These are phyloP conservation scores for Benitochromis conjunctus DNA, from an alignment of 2,113 vertebrate genomes.

Conservation along the genomic window DNA sequence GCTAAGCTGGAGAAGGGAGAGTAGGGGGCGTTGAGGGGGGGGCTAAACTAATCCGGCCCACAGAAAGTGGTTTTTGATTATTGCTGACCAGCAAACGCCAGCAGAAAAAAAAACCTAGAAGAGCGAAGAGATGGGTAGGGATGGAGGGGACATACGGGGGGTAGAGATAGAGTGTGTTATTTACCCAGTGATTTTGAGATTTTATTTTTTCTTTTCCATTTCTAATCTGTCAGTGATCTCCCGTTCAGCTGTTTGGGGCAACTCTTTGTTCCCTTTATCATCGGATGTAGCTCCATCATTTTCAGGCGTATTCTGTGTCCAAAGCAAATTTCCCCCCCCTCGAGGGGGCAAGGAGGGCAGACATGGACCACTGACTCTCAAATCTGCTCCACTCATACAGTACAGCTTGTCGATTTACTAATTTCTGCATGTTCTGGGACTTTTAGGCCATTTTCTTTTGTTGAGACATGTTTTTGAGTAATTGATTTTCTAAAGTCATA, in stretches of 20 bases:
- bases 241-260: slow-evolving; percentile 51
- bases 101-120: slow-evolving; percentile 60
- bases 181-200: slow-evolving; percentile 56
- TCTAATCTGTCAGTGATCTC: slow-evolving; percentile 68
- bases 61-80: slow-evolving; percentile 99
- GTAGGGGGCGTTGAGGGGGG: slow-evolving; percentile 31
- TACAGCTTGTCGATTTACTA: slow-evolving; percentile 22
- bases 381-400: slow-evolving; percentile 42
- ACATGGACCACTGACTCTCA: slow-evolving; percentile 57
- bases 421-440: slow-evolving; percentile 31
- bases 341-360: slow-evolving; percentile 38
- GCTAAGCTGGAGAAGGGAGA: slow-evolving; percentile 90
- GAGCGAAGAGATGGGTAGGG: slow-evolving; percentile 51
- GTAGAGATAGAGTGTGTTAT: slow-evolving; percentile 55
- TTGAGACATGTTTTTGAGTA: neutral
- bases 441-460: neutral
- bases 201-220: slow-evolving; percentile 42
- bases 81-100: slow-evolving; percentile 99
- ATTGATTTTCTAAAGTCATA: neutral
- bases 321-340: slow-evolving; percentile 23
- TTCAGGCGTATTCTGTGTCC: slow-evolving; percentile 57
- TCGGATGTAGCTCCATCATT: slow-evolving; percentile 56
- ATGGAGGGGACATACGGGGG: neutral
- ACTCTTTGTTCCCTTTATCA: slow-evolving; percentile 65
- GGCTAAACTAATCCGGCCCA: slow-evolving; percentile 87